These are phyloP conservation scores for Crossocerus cetratus DNA, from an alignment of 2,888 invertebrate species.

Conservation along the genomic window DNA sequence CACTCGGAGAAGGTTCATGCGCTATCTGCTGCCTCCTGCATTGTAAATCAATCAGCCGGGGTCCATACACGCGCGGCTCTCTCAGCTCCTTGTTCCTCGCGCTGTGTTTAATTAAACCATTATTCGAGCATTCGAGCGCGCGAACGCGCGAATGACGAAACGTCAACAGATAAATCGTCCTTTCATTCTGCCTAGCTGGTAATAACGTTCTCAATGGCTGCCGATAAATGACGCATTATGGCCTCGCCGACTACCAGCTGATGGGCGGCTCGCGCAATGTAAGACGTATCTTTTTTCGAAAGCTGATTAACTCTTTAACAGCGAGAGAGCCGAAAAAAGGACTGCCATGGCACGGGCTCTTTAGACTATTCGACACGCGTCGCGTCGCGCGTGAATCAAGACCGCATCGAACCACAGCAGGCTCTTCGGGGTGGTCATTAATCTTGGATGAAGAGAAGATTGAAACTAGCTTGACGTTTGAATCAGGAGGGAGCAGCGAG, in stretches of 20 bases:
- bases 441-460: conserved; percentile 43
- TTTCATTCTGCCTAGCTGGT: no score
- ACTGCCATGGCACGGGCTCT: not conserved
- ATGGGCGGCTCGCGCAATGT: no score
- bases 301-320: not conserved
- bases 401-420: no score
- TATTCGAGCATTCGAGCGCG: conserved; percentile 55
- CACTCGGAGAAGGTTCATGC: not conserved
- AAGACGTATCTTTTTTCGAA: no score
- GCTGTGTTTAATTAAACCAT: conserved; percentile 66
- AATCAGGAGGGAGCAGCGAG: conserved; percentile 40
- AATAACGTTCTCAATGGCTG: no score
- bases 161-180: conserved; percentile 34
- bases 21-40: conserved; percentile 29
- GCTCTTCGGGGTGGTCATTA: conserved; percentile 28
- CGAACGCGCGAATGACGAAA: conserved; percentile 49
- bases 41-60: conserved; percentile 60
- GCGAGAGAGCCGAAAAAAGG: not conserved
- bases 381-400: no score
- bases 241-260: no score
- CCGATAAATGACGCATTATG: no score
- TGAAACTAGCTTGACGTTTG: conserved; percentile 50
- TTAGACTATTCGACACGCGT: no score
- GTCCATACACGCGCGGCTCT: conserved; percentile 44
- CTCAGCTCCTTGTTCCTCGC: conserved; percentile 46